A percentile compares a stretch with the other conserved stretches of the same genome.
These are phyloP conservation scores for Pharmacophagus antenor DNA, from an alignment of 2,888 invertebrate species.

Conservation along the genomic window DNA sequence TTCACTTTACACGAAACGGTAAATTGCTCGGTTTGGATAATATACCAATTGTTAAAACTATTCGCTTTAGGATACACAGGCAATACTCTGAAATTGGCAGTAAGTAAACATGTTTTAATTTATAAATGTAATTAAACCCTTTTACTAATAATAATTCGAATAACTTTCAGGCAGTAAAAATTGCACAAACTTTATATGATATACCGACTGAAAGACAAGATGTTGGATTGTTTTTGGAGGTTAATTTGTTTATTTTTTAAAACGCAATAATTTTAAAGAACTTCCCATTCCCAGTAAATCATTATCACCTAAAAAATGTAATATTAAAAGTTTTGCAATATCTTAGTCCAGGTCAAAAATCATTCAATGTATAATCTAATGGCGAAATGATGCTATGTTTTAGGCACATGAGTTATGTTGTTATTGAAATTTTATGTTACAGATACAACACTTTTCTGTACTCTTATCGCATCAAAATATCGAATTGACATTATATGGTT, in stretches of 20 bases:
- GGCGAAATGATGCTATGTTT: no score
- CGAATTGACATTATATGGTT: conserved; percentile 57
- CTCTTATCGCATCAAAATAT: conserved; percentile 52
- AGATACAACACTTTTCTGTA: conserved; percentile 68
- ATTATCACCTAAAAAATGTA: no score
- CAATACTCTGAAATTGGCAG: conserved; percentile 52
- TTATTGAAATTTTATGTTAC: conserved; percentile 33
- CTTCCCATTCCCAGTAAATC: no score
- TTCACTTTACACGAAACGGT: conserved; percentile 50
- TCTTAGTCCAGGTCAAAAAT: no score
- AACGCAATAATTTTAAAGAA: no score
- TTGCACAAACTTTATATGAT: conserved; percentile 53
- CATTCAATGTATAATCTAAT: no score
- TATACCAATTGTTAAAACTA: conserved; percentile 62
- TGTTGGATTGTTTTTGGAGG: conserved; percentile 54
- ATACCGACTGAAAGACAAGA: conserved; percentile 58
- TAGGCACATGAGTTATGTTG: neutral
- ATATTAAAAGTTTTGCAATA: no score
- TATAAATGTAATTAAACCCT: neutral
- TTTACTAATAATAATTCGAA: neutral
- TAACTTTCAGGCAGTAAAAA: conserved; percentile 49
- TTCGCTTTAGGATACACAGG: conserved; percentile 54
- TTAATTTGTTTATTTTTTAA: conserved; percentile 30
- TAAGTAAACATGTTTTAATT: conserved; percentile 34
- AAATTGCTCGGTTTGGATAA: conserved; percentile 61